A percentile compares a stretch with the other conserved stretches of the same genome.
Conservation (phyloP, 2,888 invertebrate genomes). For the Eristalis pertinax region DNA sequence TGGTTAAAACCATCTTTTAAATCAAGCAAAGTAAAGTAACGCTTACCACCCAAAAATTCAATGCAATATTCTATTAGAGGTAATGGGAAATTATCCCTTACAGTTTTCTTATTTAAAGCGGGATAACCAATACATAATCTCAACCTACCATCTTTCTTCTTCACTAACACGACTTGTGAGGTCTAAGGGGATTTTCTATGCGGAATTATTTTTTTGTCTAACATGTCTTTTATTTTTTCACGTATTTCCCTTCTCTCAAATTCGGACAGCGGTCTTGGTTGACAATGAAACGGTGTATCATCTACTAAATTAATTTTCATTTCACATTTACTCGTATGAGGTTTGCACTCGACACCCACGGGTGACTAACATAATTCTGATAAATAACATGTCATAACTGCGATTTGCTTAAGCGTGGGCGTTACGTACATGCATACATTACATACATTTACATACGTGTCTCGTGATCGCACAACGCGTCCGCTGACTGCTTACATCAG, state of each 20-base stretch:
- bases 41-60: not conserved
- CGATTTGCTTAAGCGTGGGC: not conserved
- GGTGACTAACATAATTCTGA: not conserved
- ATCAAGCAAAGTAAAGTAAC: not conserved
- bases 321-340: not conserved
- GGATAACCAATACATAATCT: no score
- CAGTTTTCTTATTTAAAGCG: not conserved
- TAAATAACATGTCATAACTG: not conserved
- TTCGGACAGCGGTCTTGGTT: not conserved
- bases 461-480: no score
- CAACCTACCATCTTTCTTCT: no score
- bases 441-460: no score
- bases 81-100: no score
- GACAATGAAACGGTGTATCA: not conserved
- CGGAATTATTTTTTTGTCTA: constrained; percentile 7
- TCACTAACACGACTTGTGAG: constrained; percentile 3
- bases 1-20: constrained; percentile 6
- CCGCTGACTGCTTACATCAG: no score
- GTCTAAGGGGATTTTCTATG: constrained; percentile 13
- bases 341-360: not conserved
- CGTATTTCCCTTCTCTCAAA: not conserved
- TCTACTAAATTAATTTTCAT: no score
- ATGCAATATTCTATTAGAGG: no score
- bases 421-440: no score
- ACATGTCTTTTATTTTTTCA: constrained; percentile 15